Conservation (phyloP, 2,888 invertebrate species). For the Alloplasta piceator region DNA sequence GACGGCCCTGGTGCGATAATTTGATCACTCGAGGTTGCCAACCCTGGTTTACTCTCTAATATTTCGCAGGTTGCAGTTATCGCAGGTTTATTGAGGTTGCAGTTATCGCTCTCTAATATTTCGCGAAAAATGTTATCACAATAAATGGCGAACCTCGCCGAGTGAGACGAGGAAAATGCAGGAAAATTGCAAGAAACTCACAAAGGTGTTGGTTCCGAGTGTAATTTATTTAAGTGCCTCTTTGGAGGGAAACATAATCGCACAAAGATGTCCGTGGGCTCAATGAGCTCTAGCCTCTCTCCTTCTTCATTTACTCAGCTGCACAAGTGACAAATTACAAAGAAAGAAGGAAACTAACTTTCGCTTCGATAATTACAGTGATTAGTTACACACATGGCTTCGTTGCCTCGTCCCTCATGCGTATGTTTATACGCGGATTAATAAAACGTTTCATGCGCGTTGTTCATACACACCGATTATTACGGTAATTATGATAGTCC, state of each 20-base stretch:
- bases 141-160: neutral
- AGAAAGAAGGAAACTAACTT: constrained; percentile 51
- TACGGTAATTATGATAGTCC: constrained; percentile 71
- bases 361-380: constrained; percentile 67
- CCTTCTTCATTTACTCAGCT: neutral
- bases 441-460: constrained; percentile 46
- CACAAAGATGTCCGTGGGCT: constrained; percentile 23
- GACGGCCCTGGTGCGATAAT: too few species aligned
- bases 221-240: constrained; percentile 66
- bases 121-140: neutral
- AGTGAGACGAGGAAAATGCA: constrained; percentile 50
- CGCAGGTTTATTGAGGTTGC: too few species aligned
- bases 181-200: constrained; percentile 52
- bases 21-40: too few species aligned
- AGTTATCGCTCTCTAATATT: constrained; percentile 45
- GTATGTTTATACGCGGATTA: neutral
- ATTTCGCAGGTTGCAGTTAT: too few species aligned
- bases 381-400: constrained; percentile 63
- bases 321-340: constrained; percentile 25
- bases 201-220: constrained; percentile 62
- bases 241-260: neutral
- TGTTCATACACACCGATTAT: constrained; percentile 73
- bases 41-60: too few species aligned
- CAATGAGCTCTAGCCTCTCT: constrained; percentile 3
- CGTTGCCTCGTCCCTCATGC: neutral